A percentile compares a stretch with the other conserved stretches of the same genome.
Evolutionary conservation across 2,888 invertebrate species (phyloP).

Genomic region (Labia minor): DNA sequence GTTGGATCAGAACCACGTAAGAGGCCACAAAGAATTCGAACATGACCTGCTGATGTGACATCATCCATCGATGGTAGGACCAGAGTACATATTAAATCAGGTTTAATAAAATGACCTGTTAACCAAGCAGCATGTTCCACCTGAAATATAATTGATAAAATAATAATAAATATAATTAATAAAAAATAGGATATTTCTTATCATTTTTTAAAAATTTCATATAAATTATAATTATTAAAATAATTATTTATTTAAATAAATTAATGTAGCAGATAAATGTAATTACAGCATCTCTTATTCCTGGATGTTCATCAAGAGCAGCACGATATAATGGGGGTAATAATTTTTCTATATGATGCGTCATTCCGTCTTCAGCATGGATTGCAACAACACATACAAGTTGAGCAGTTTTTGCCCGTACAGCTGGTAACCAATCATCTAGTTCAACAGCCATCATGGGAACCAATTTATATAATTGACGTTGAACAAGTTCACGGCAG

Average conservation of each 20-base stretch:
- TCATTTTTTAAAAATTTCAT: conserved; percentile 17
- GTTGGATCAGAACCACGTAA: conserved; percentile 46
- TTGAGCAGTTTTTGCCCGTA: conserved; percentile 60
- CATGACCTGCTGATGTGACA: conserved; percentile 40
- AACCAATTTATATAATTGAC: conserved; percentile 61
- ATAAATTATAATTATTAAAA: too few species aligned
- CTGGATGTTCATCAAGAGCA: conserved; percentile 53
- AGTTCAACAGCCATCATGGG: conserved; percentile 61
- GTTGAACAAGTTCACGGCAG: conserved; percentile 66
- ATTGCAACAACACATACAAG: conserved; percentile 59
- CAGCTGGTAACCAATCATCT: conserved; percentile 61
- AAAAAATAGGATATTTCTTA: not conserved
- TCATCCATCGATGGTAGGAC: conserved; percentile 53
- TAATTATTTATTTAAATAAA: too few species aligned
- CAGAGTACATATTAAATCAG: conserved; percentile 55
- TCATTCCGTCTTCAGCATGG: conserved; percentile 61
- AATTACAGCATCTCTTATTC: conserved; percentile 47
- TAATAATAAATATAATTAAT: conserved; percentile 18
- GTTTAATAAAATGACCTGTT: conserved; percentile 63
- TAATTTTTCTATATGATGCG: conserved; percentile 53
- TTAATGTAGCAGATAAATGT: too few species aligned
- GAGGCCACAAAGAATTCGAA: conserved; percentile 50
- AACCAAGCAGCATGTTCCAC: conserved; percentile 56
- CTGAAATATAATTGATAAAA: conserved; percentile 37
- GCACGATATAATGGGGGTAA: conserved; percentile 50